Conservation (phyloP, 2,797 vertebrate genomes). For the Scolopax bukidnonensis region DNA sequence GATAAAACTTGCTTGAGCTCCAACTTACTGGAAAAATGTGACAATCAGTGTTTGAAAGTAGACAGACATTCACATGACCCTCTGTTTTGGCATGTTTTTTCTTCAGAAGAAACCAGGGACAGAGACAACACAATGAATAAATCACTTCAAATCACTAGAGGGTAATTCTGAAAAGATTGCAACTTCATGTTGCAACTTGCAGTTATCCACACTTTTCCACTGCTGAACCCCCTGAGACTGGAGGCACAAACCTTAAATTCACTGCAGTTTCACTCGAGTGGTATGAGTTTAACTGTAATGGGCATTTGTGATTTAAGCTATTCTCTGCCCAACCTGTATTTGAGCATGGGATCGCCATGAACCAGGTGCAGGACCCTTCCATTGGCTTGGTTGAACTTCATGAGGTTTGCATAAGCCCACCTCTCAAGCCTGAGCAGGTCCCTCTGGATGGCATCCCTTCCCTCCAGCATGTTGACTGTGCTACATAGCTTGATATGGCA, state of each 20-base stretch:
- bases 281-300: background rate
- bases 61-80: background rate
- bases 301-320: background rate
- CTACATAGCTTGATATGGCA: too few relatives aligned
- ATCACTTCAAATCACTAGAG: slow-evolving; percentile 12
- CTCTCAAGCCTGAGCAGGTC: too few relatives aligned
- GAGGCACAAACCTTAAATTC: background rate
- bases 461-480: too few relatives aligned
- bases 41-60: background rate
- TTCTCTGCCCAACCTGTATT: too few relatives aligned
- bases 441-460: too few relatives aligned
- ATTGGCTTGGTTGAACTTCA: too few relatives aligned
- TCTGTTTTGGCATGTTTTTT: background rate
- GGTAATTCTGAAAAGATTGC: background rate
- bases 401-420: too few relatives aligned
- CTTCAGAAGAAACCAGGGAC: background rate
- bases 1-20: background rate
- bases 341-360: too few relatives aligned
- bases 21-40: background rate
- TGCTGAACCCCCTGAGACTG: background rate
- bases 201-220: background rate
- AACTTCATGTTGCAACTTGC: background rate
- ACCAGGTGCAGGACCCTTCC: too few relatives aligned
- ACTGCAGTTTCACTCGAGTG: background rate
- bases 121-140: background rate